Base-by-base conservation (phyloP, 2,113 vertebrate genomes). In the Crotalus viridis region DNA sequence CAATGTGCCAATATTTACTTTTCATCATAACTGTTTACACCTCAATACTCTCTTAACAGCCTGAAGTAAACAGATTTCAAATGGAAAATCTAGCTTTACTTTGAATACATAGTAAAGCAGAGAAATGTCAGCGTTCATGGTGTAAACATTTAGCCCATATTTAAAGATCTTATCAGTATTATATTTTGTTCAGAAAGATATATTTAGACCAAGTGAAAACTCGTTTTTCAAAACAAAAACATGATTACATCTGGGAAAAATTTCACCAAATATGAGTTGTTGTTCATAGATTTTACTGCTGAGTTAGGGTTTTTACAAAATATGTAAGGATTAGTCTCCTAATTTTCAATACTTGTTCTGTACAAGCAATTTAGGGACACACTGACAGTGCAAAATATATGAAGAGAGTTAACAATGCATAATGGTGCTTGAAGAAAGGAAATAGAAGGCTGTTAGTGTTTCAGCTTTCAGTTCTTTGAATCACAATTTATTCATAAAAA, bases 211-310 rank as follows among this genome's bases (percentile, higher is more conserved):
- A 94, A 96, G 95, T 96, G 89, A 96, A 96, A 96, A 96, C 95
- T 95, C 87, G 95, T 95, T 97, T 95, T 96, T 95, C 95, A 96
- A 97, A 97, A 97, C 97, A 97, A 97, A 97, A 97, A 95, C 97
- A 95, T 96, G 96, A 81, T 96, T 96, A 94, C 96, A 97, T 93
- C 87, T 92, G 96, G 96, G 97, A 96, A 93, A 90, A 95, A 93
- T 95, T 96, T 96, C 96, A 86, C 96, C 94, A 96, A 85, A 93
- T 92, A 96, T 94, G 94, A 93, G 95, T 95, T 93, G 93, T 95
- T 91, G 94, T 94, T 92, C 96, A 93, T 74, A 96, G 95, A 95
- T 94, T 95, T 97, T 97, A 81, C 33, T 17, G 94, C 96, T 94
- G 96, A 93, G 96, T 91, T 89, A 91, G 95, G 96, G 96, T 95